Base-by-base conservation (phyloP, 1,140 invertebrate genomes). In the Diuraphis noxia region DNA sequence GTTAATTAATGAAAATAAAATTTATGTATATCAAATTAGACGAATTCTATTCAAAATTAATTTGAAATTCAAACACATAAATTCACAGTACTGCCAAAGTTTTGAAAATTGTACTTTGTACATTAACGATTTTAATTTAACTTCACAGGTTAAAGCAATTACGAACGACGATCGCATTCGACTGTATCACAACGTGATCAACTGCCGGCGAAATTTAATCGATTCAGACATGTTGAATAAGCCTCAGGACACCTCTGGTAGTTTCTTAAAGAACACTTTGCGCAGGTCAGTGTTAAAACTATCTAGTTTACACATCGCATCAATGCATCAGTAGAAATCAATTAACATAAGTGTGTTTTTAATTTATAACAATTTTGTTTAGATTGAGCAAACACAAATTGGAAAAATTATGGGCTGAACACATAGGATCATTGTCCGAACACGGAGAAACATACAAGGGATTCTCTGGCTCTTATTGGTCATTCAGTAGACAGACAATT, bases 401-500 rank as follows among this genome's bases (percentile, higher is more conserved):
- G 92, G 97, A 98, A 93, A 98, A 97, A 93, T 94, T 98, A 72
- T 95, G 97, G 92, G 95, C 96, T 92, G 97, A 98, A 93, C 96
- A 97, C 92, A 81, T 91, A n/a, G 89, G 89, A 49, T 95, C 96
- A 17, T 96, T 96, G 92, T 94, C 94, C 63, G 96, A 96, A 93
- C 95, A 95, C 92, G 97, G 97, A 30, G 97, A 98, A 94, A 96
- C 96, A 30, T 98, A 98, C 93, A 98, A 98, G 94, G 96, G 97
- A 82, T 98, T 97, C 94, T 96, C 96, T 21, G 96, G 97, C 92
- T 95, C 95, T 3, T 99, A 97, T 94, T 99, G 98, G 98, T 96
- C 97, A 6, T 99, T 98, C 93, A 97, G 96, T 93, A 96, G 97
- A 93, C 95, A 96, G 93, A 95, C 95, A 34, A 94, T 99, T 82